Percentiles rank a stretch among this genome's conserved stretches.
These are phyloP conservation scores for Harpagoxenus sublaevis DNA, from an alignment of 2,888 invertebrate species.

Conservation along the genomic window DNA sequence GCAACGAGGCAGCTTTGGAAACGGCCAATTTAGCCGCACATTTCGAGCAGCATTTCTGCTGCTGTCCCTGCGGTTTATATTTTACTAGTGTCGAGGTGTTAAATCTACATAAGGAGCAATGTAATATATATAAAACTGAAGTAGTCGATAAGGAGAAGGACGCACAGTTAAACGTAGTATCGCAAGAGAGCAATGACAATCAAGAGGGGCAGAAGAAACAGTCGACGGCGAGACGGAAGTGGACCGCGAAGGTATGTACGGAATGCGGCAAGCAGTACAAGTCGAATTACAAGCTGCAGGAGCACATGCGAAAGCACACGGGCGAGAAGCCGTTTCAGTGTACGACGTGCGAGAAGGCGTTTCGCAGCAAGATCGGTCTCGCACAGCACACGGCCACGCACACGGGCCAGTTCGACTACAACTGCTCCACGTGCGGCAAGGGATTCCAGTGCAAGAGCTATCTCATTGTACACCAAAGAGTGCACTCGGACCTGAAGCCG, in stretches of 20 bases:
- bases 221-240: slow-evolving; percentile 82
- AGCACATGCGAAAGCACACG: slow-evolving; percentile 89
- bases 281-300: slow-evolving; percentile 88
- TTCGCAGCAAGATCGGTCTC: slow-evolving; percentile 88
- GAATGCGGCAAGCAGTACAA: slow-evolving; percentile 88
- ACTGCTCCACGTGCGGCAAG: slow-evolving; percentile 88
- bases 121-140: slow-evolving; percentile 73
- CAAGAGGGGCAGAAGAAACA: slow-evolving; percentile 76
- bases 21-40: slow-evolving; percentile 80
- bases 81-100: slow-evolving; percentile 87
- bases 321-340: slow-evolving; percentile 89
- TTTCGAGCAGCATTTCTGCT: slow-evolving; percentile 83
- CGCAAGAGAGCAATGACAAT: slow-evolving; percentile 51
- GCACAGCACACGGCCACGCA: slow-evolving; percentile 89
- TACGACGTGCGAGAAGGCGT: slow-evolving; percentile 88
- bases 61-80: slow-evolving; percentile 85
- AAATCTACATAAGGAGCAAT: slow-evolving; percentile 81
- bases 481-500: slow-evolving; percentile 88
- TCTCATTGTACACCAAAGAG: slow-evolving; percentile 88
- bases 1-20: slow-evolving; percentile 83
- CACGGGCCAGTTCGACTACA: slow-evolving; percentile 88
- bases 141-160: slow-evolving; percentile 53
- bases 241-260: slow-evolving; percentile 87
- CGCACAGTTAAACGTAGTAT: slow-evolving; percentile 49
- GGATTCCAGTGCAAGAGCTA: slow-evolving; percentile 89